Percentiles rank a stretch among this genome's conserved stretches.
These are phyloP conservation scores for Drosophila kepulauana DNA, from an alignment of 1,140 invertebrate genomes.

Conservation along the genomic window DNA sequence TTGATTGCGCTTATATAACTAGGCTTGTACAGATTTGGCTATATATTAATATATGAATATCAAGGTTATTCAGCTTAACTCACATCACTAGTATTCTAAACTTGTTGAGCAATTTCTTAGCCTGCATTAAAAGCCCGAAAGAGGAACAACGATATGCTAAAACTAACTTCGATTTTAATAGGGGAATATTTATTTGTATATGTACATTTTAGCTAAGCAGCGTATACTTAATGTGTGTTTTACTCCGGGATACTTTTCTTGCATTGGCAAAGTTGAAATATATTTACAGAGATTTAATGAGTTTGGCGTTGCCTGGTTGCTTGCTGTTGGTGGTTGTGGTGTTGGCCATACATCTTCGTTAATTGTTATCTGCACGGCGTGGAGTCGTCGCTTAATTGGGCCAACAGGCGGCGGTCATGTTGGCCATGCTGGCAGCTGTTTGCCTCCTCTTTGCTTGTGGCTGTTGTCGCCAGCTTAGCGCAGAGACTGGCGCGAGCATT, in stretches of 20 bases:
- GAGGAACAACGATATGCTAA: conserved; percentile 62
- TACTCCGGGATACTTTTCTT: not conserved
- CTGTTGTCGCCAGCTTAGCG: conserved; percentile 29
- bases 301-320: conserved; percentile 23
- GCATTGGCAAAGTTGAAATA: conserved; percentile 52
- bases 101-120: conserved; percentile 67
- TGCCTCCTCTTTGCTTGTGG: conserved; percentile 18
- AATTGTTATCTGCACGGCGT: conserved; percentile 73
- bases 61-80: conserved; percentile 1
- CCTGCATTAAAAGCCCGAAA: conserved; percentile 51
- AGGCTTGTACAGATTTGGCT: conserved; percentile 62
- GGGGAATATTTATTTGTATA: conserved; percentile 32
- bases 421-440: conserved; percentile 30
- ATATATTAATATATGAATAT: conserved; percentile 30
- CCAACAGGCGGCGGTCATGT: conserved; percentile 54
- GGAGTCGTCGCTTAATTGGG: conserved; percentile 63
- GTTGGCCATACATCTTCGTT: conserved; percentile 60
- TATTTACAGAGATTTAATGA: conserved; percentile 66
- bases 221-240: conserved; percentile 70
- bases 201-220: conserved; percentile 46
- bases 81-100: conserved; percentile 8
- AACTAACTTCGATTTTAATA: not conserved
- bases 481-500: conserved; percentile 31
- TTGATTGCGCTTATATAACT: conserved; percentile 34
- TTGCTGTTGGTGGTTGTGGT: not conserved